A percentile compares a stretch with the other conserved stretches of the same genome.
These are phyloP conservation scores for Dendroctonus valens DNA, from an alignment of 1,140 invertebrate genomes.

Conservation along the genomic window DNA sequence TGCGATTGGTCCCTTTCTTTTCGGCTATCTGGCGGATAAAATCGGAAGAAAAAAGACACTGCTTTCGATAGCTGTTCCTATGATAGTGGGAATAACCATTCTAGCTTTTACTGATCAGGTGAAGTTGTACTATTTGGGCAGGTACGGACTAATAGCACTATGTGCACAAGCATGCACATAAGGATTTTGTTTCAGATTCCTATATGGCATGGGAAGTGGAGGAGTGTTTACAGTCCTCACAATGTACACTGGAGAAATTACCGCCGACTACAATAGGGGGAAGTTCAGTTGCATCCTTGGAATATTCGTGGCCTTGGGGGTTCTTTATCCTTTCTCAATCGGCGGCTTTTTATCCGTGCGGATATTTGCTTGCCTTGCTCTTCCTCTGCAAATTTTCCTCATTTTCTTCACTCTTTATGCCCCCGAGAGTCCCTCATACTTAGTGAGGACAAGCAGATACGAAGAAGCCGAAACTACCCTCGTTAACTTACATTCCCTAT, in stretches of 20 bases:
- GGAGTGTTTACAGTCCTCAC: slow-evolving; percentile 54
- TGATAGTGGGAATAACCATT: slow-evolving; percentile 22
- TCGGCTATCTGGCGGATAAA: slow-evolving; percentile 48
- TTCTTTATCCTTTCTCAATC: slow-evolving; percentile 54
- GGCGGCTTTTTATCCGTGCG: slow-evolving; percentile 60
- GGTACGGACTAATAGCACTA: slow-evolving; percentile 11
- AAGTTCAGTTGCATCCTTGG: slow-evolving; percentile 38
- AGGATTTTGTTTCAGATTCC: slow-evolving; percentile 48
- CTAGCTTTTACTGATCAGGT: slow-evolving; percentile 46
- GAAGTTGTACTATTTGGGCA: slow-evolving; percentile 46
- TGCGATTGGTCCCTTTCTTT: slow-evolving; percentile 49
- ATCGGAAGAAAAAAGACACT: slow-evolving; percentile 53
- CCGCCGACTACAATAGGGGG: slow-evolving; percentile 46
- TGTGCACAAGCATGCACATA: background rate
- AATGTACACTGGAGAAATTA: slow-evolving; percentile 55
- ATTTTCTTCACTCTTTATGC: slow-evolving; percentile 51
- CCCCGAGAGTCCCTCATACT: slow-evolving; percentile 77
- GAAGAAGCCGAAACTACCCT: slow-evolving; percentile 63
- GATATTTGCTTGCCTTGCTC: slow-evolving; percentile 53
- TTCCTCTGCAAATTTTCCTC: slow-evolving; percentile 56
- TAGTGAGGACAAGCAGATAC: slow-evolving; percentile 59
- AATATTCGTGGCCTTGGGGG: slow-evolving; percentile 38
- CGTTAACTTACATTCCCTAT: slow-evolving; percentile 59
- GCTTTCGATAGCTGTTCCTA: slow-evolving; percentile 49
- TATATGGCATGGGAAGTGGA: slow-evolving; percentile 51